Base-by-base conservation (phyloP, 1,140 invertebrate genomes). In the Intoshia linei region DNA sequence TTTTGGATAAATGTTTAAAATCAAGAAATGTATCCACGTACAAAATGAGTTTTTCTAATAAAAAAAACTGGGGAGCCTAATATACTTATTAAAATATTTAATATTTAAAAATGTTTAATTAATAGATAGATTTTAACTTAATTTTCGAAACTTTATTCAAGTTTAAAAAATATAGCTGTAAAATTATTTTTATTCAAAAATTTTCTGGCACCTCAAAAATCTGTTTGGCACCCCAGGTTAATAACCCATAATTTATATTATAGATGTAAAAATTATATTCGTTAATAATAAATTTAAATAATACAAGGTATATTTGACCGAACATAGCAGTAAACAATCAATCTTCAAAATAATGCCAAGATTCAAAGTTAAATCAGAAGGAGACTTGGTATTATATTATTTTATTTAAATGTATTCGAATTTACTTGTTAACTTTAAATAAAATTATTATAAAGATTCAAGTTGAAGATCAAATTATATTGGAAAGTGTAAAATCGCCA, bases 281-380 rank as follows among this genome's bases (percentile, higher is more conserved):
- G 10, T 10, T 33, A 20, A 11, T 10, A 10, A 10, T 33, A 10
- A 10, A 11, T 10, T n/a, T 21, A 23, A 29, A 22, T 42, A 13
- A 27, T 44, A 49, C 1, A 43, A 54, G 52, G 48, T 54, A 10
- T 50, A 50, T 2, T 39, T 57, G 22, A 47, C 51, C 32, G 47
- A 49, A 34, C 54, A 48, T 44, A 56, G 57, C 38, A 50, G 50
- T 13, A 58, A 58, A 40, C 49, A 55, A 45, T 54, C 54, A 14
- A 54, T 57, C 40, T 57, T 57, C 41, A 44, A 50, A 32, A 53
- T 58, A 17, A 34, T 58, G 27, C 55, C 55, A 3, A 39, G 55
- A 13, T 58, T 57, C 44, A 58, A 58, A 47, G 55, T 58, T 11
- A 58, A 57, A 43, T 54, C 52, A 4, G 55, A 57, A 40, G 53